Evolutionary conservation across 2,797 vertebrate species (phyloP).

Genomic region (Buceros bicornis): DNA sequence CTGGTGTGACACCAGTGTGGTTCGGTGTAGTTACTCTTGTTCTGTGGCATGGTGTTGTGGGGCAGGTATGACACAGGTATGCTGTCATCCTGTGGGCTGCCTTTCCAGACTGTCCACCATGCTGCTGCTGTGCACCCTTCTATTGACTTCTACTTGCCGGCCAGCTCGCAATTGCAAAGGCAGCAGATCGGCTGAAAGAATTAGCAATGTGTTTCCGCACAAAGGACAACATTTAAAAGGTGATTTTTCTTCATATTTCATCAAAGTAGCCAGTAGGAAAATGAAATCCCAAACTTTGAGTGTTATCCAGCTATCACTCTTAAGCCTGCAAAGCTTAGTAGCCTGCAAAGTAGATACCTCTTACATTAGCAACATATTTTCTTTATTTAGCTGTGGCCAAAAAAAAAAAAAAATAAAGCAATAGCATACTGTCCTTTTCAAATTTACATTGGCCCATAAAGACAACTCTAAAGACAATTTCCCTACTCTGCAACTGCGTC

Average conservation of each 20-base stretch:
- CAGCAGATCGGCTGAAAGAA: background rate
- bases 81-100: background rate
- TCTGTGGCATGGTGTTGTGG: fast-evolving
- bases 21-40: background rate
- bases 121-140: background rate
- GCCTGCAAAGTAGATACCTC: background rate
- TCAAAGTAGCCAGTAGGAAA: slow-evolving; percentile 29
- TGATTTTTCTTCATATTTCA: background rate
- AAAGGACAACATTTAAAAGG: background rate
- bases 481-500: background rate
- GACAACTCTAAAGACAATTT: slow-evolving; percentile 30
- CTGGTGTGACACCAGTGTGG: background rate
- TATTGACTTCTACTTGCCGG: background rate
- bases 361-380: slow-evolving; percentile 38
- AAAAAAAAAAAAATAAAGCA: background rate
- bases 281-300: slow-evolving; percentile 15
- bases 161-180: background rate
- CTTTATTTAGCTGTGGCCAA: slow-evolving; percentile 30
- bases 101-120: background rate
- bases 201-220: background rate
- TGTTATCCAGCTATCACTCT: slow-evolving; percentile 4
- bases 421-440: background rate
- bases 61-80: background rate
- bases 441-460: slow-evolving; percentile 33
- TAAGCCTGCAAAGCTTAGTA: slow-evolving; percentile 25